Evolutionary conservation across 2,888 invertebrate species (phyloP).

Genomic region (Drosophila merina): DNA sequence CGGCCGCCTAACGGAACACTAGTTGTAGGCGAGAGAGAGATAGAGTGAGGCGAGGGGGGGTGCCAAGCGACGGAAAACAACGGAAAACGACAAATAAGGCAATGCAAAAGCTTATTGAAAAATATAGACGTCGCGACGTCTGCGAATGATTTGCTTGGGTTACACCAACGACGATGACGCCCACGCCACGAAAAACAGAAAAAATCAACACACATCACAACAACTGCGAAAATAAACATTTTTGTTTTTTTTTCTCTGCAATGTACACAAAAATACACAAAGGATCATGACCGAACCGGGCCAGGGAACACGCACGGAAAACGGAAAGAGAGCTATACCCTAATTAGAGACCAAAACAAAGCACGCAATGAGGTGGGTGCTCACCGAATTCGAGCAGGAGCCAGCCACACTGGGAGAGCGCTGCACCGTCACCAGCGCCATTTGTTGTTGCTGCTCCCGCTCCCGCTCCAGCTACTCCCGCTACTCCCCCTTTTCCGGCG

Average conservation of each 20-base stretch:
- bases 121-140: slow-evolving; percentile 70
- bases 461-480: slow-evolving; percentile 28
- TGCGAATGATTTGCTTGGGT: slow-evolving; percentile 72
- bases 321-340: slow-evolving; percentile 46
- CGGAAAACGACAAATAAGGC: slow-evolving; percentile 73
- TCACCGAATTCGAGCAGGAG: slow-evolving; percentile 85
- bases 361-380: slow-evolving; percentile 52
- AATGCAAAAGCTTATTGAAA: slow-evolving; percentile 74
- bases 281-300: slow-evolving; percentile 57
- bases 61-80: slow-evolving; percentile 27
- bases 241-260: not conserved
- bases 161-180: slow-evolving; percentile 55
- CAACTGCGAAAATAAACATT: slow-evolving; percentile 24
- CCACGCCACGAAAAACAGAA: slow-evolving; percentile 18
- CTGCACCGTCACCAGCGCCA: slow-evolving; percentile 90
- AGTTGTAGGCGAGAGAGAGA: slow-evolving; percentile 39
- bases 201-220: slow-evolving; percentile 2
- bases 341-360: slow-evolving; percentile 68
- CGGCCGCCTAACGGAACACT: slow-evolving; percentile 54
- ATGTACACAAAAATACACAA: slow-evolving; percentile 34
- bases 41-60: not conserved
- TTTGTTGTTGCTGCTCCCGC: slow-evolving; percentile 74
- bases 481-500: slow-evolving; percentile 20
- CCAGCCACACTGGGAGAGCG: slow-evolving; percentile 89
- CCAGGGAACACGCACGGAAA: slow-evolving; percentile 65